Conservation (phyloP, 2,888 invertebrate species). For the Eupithecia pulchellata region DNA sequence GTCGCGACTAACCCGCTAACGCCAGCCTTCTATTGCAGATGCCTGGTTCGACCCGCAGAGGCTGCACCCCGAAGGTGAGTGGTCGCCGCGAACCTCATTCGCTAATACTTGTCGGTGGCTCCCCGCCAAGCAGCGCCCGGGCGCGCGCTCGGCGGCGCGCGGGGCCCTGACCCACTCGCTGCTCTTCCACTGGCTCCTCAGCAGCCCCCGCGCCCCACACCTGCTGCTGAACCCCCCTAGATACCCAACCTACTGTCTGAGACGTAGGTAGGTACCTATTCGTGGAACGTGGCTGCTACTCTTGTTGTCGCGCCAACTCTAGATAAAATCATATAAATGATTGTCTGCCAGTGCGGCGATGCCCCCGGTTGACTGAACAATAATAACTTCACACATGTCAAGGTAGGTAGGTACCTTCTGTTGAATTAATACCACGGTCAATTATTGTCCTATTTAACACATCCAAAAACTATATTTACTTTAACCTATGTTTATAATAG, state of each 20-base stretch:
- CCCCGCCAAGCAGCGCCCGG: constrained; percentile 60
- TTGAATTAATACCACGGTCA: not conserved
- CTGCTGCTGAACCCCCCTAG: not conserved
- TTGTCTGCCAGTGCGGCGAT: constrained; percentile 37
- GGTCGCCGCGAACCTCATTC: constrained; percentile 52
- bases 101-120: constrained; percentile 65
- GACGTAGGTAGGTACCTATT: no score
- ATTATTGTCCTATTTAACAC: not conserved
- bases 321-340: constrained; percentile 43
- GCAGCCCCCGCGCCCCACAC: not conserved
- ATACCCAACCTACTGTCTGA: not conserved
- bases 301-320: constrained; percentile 37
- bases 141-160: constrained; percentile 33
- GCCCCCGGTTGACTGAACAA: constrained; percentile 56
- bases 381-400: constrained; percentile 62
- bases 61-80: constrained; percentile 96
- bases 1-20: constrained; percentile 85
- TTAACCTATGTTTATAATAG: no score
- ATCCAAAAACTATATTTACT: not conserved
- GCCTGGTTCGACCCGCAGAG: constrained; percentile 97
- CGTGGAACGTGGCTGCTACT: constrained; percentile 17
- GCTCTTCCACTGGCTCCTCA: constrained; percentile 10
- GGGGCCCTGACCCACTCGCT: constrained; percentile 52
- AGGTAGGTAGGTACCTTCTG: constrained; percentile 49
- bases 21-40: constrained; percentile 90